Conservation (phyloP, 2,888 invertebrate genomes). For the Dyspetes luteomarginatus region DNA sequence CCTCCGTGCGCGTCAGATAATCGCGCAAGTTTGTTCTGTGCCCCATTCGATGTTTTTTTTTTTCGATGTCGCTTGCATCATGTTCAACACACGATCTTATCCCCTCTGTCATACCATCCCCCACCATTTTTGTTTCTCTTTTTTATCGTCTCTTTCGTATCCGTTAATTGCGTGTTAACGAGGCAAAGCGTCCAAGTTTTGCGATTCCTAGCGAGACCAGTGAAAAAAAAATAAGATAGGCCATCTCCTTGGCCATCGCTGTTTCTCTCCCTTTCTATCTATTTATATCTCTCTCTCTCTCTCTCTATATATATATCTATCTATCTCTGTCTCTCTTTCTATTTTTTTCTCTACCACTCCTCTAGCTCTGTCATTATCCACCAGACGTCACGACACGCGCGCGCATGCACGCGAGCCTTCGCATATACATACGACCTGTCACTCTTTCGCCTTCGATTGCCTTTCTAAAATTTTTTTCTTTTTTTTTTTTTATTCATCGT, state of each 20-base stretch:
- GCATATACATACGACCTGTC: slow-evolving; percentile 32
- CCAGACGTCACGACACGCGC: slow-evolving; percentile 48
- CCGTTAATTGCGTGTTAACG: slow-evolving; percentile 73
- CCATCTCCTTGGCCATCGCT: slow-evolving; percentile 18
- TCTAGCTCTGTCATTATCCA: slow-evolving; percentile 16
- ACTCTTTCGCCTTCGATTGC: slow-evolving; percentile 63
- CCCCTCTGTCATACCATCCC: slow-evolving; percentile 23
- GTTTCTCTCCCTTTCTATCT: slow-evolving; percentile 14
- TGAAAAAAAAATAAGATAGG: slow-evolving; percentile 15
- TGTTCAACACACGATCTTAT: slow-evolving; percentile 41
- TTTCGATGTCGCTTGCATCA: slow-evolving; percentile 64
- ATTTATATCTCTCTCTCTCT: slow-evolving; percentile 5
- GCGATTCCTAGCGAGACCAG: slow-evolving; percentile 16
- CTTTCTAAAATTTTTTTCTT: slow-evolving; percentile 62
- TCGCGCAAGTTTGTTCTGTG: slow-evolving; percentile 64
- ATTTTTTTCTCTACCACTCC: slow-evolving; percentile 1
- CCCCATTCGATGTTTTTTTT: slow-evolving; percentile 58
- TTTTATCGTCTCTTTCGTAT: slow-evolving; percentile 52
- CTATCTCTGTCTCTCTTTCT: no score
- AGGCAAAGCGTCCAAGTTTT: slow-evolving; percentile 32
- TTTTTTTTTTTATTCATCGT: slow-evolving; percentile 40
- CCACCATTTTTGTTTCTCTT: slow-evolving; percentile 26
- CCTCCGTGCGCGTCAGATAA: slow-evolving; percentile 58
- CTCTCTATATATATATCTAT: slow-evolving; percentile 1
- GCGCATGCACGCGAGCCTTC: slow-evolving; percentile 28